phyloP scores from a whole-genome alignment of 1,140 invertebrate genomes.

The Cyclina sinensis region DNA sequence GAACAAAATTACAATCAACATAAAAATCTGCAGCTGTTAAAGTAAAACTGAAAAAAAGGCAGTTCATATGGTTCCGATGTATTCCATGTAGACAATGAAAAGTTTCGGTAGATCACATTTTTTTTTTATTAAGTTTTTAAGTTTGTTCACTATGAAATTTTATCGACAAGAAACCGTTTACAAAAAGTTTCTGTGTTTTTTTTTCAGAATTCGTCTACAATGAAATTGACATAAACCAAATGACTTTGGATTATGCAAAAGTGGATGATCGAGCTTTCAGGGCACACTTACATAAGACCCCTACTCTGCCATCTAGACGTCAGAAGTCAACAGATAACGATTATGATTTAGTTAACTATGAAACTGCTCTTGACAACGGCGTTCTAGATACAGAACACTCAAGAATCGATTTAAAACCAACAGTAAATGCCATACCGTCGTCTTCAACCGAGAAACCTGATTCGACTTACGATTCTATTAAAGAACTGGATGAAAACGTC shows the following conservation, averaged over 20 bases:
- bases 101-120: too few species aligned
- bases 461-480: background rate
- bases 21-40: too few species aligned
- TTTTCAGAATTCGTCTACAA: conserved; percentile 16
- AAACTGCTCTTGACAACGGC: background rate
- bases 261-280: background rate
- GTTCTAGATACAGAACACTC: background rate
- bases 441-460: background rate
- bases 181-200: too few species aligned
- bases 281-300: background rate
- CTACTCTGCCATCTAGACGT: background rate
- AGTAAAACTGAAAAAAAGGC: too few species aligned
- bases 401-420: background rate
- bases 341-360: background rate
- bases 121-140: too few species aligned
- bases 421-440: background rate
- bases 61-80: too few species aligned
- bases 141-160: too few species aligned
- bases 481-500: background rate
- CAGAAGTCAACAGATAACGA: background rate
- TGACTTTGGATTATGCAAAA: background rate
- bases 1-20: too few species aligned
- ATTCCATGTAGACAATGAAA: too few species aligned
- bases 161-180: too few species aligned
- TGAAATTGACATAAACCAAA: conserved; percentile 4